Base-by-base conservation (phyloP, 2,797 vertebrate genomes). In the Crotalus adamanteus region DNA sequence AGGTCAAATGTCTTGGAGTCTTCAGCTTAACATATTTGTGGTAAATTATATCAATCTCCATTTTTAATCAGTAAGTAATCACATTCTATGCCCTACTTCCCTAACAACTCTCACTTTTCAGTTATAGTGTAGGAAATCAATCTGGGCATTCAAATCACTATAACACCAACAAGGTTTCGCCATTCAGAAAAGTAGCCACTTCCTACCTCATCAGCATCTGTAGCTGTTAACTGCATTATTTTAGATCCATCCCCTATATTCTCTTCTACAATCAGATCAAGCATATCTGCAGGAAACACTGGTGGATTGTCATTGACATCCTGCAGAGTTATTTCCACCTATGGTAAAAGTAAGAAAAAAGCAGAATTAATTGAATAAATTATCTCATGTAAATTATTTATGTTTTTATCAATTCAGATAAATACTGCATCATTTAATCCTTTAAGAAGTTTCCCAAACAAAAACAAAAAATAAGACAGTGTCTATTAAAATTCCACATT, bases 281-380 rank as follows among this genome's bases (percentile, higher is more conserved):
- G 98, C 93, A 98, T 98, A 93, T 99, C 99, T 9, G 98, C 99
- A 91, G 99, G 99, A 97, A 99, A 99, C 56, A 99, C 96, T 3
- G 99, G 99, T 0, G 99, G 98, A 96, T 99, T 99, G 98, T 99
- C 99, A 37, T 99, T 99, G 96, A 99, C 98, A 95, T 99, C 99
- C 96, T 99, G 99, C 93, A 99, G 98, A 0, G 99, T 99, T 98
- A 99, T 99, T 98, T 99, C 99, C 95, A 99, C 99, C 99, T 99
- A 97, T 91, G 95, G 88, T 69, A 51, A 8, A 95, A 94, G 90
- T 97, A 96, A 95, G 96, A 92, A 95, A 93, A 95, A 96, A 92
- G 95, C 85, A 22, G 13, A 8, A 96, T 88, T 94, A 0, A 0
- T 16, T 94, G 88, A 96, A 91, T 92, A 91, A 83, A 25, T 25